Evolutionary conservation across 2,888 invertebrate species (phyloP).

Genomic region (Leptopilina drosophilae): DNA sequence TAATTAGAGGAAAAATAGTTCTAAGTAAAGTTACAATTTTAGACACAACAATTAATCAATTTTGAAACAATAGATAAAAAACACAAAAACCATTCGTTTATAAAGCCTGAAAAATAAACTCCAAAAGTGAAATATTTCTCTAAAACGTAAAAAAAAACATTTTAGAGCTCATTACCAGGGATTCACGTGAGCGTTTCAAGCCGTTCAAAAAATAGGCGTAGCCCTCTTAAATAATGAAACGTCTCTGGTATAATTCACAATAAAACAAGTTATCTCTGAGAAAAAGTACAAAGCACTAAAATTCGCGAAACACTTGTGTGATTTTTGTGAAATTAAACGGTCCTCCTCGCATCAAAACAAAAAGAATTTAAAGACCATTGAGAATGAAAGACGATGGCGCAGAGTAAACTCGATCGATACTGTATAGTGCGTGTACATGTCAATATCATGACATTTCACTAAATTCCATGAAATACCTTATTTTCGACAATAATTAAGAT

Average conservation of each 20-base stretch:
- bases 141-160: slow-evolving; percentile 33
- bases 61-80: too few relatives aligned
- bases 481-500: not conserved
- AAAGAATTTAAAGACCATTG: slow-evolving; percentile 4
- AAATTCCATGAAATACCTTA: not conserved
- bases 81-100: not conserved
- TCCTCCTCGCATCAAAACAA: not conserved
- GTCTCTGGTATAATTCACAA: slow-evolving; percentile 51
- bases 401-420: slow-evolving; percentile 51
- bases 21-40: too few relatives aligned
- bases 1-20: not conserved
- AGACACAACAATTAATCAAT: too few relatives aligned
- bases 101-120: not conserved
- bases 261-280: not conserved
- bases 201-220: slow-evolving; percentile 73
- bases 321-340: not conserved
- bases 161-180: slow-evolving; percentile 52
- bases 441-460: not conserved
- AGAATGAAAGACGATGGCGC: slow-evolving; percentile 35
- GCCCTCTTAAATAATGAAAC: slow-evolving; percentile 64
- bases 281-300: not conserved
- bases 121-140: not conserved
- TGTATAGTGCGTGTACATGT: slow-evolving; percentile 48
- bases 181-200: slow-evolving; percentile 71
- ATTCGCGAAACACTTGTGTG: not conserved